A percentile compares a stretch with the other conserved stretches of the same genome.
These are phyloP conservation scores for Xyliphius kryptos DNA, from an alignment of 2,113 vertebrate genomes.

Conservation along the genomic window DNA sequence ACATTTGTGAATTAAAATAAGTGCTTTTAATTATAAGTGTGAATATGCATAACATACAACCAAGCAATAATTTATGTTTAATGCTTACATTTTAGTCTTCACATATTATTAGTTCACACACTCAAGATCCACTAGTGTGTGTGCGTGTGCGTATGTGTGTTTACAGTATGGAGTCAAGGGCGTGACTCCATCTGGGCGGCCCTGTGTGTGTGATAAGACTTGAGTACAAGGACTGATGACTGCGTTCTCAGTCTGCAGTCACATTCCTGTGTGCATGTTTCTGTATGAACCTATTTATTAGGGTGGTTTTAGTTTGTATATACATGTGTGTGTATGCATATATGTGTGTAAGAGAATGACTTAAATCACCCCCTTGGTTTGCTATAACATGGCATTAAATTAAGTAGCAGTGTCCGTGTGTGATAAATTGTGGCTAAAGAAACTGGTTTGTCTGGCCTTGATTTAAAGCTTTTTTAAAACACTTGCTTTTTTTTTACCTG, in stretches of 20 bases:
- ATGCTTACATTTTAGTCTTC: too few relatives aligned
- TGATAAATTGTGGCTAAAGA: slow-evolving; percentile 21
- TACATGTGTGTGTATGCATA: neutral
- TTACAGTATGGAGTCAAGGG: slow-evolving; percentile 63
- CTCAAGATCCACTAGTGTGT: neutral
- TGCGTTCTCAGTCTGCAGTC: slow-evolving; percentile 46
- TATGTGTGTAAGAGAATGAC: too few relatives aligned
- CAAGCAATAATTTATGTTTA: too few relatives aligned
- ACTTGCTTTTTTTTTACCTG: slow-evolving; percentile 10
- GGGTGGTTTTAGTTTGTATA: too few relatives aligned
- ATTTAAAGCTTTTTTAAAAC: too few relatives aligned
- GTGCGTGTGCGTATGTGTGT: slow-evolving; percentile 9
- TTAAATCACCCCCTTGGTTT: too few relatives aligned
- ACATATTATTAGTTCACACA: neutral
- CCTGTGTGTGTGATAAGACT: slow-evolving; percentile 66
- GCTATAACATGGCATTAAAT: neutral
- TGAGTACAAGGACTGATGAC: slow-evolving; percentile 69
- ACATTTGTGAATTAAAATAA: too few relatives aligned
- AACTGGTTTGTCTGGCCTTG: slow-evolving; percentile 34
- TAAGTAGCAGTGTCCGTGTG: neutral
- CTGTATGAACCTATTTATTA: too few relatives aligned
- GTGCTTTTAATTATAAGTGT: too few relatives aligned
- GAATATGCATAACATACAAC: too few relatives aligned
- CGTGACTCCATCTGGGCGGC: slow-evolving; percentile 59
- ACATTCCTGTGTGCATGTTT: slow-evolving; percentile 36